Base-by-base conservation (phyloP, 2,888 invertebrate genomes). In the Trileptium ribeirensis region DNA sequence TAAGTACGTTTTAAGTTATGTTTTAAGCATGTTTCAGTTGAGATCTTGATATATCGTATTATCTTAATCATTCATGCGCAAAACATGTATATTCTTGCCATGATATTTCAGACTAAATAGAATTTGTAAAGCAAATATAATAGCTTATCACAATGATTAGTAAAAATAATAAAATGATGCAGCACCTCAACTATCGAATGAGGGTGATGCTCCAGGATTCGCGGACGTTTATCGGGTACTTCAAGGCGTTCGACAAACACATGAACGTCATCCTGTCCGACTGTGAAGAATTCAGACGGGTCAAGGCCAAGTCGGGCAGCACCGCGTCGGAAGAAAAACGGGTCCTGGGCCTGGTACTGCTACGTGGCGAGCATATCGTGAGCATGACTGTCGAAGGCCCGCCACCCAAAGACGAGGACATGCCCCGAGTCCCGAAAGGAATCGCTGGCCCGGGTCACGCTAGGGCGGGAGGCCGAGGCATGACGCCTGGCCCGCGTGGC, bases 191-290 rank as follows among this genome's bases (percentile, higher is more conserved):
- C 91, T 98, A 95, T 90, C 91, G 99, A 89, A 97, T 99, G 89
- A 92, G 98, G 88, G 95, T 98, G 84, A 95, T 96, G 85, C 92
- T 99, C 83, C 98, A 98, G 90, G 99, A 99, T 90, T 96, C 97
- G 1, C 92, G 99, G 84, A 97, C 95, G 1, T 98, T 99, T 89
- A 97, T 99, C 85, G 99, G 99, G 3, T 98, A 97, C 0, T 99
- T 99, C 88, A 99, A 98, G 91, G 98, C 98, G 0, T 99, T 99
- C 88, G 99, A 99, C 89, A 98, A 99, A 90, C 99, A 99, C 90
- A 99, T 99, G 99, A 99, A 99, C 89, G 91, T 99, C 83, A 97
- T 99, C 86, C 91, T 99, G 81, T 96, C 97, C 79, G 99, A 99
- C 88, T 99, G 98, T 89, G 99, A 99, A 90, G 99, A 99, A 89